phyloP scores from a whole-genome alignment of 2,888 invertebrate genomes.

The Polydrusus tereticollis region DNA sequence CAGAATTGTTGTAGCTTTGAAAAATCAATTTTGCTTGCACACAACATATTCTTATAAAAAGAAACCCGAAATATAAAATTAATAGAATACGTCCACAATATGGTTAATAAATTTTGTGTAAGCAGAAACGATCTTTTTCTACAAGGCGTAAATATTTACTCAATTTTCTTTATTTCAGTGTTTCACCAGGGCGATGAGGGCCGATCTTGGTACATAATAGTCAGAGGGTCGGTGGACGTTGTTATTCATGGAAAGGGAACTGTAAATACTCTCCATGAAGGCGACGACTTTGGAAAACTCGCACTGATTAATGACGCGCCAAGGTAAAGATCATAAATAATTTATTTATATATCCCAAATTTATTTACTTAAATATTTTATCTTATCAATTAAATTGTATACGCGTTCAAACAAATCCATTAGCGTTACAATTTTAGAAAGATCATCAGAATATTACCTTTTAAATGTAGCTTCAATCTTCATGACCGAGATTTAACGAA shows the following conservation, averaged over 20 bases:
- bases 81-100: not conserved
- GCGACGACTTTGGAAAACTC: constrained; percentile 90
- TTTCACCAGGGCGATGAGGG: constrained; percentile 90
- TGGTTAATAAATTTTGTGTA: not conserved
- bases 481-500: too few relatives aligned
- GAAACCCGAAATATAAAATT: too few relatives aligned
- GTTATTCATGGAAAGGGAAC: constrained; percentile 88
- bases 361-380: too few relatives aligned
- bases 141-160: not conserved
- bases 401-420: too few relatives aligned
- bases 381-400: too few relatives aligned
- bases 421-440: too few relatives aligned
- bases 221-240: constrained; percentile 87
- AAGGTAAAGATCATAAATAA: constrained; percentile 74
- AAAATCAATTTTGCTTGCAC: too few relatives aligned
- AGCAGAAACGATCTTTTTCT: not conserved
- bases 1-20: too few relatives aligned
- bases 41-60: too few relatives aligned
- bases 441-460: too few relatives aligned
- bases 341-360: too few relatives aligned
- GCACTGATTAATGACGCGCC: constrained; percentile 89
- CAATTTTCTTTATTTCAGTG: constrained; percentile 69
- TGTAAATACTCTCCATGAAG: constrained; percentile 84
- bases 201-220: constrained; percentile 86
- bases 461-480: too few relatives aligned